Evolutionary conservation across 2,113 vertebrate genomes (phyloP), one percentile per base, ranked within the genome.

Genomic region (Charadrius vociferus): DNA sequence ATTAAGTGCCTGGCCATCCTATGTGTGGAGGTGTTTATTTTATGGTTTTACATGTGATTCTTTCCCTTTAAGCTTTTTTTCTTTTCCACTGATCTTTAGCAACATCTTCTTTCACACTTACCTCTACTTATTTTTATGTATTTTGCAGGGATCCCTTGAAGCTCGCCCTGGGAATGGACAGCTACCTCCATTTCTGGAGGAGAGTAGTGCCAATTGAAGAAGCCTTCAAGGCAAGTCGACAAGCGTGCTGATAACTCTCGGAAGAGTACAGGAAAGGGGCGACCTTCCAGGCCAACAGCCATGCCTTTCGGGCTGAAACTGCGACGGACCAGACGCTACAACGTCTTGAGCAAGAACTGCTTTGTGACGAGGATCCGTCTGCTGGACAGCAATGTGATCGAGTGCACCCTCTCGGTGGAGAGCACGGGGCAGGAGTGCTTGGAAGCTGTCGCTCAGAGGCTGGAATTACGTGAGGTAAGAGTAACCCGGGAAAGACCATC

Each of bases 271-370:
- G 90, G 86, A 86, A 92, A 85, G 85, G 85, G 96, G 85, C 56
- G 10, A 82, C 87, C 56, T 93, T 68, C 61, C 53, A 10, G 84
- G 83, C 90, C 86, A 16, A 7, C 94, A 98, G 97, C 97, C 98
- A 99, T 99, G 99, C 99, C 99, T 93, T 99, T 99, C 88, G 98
- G 99, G 88, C 98, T 99, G 95, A 99, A 99, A 92, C 98, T 99
- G 81, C 98, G 99, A 84, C 99, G 99, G 88, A 99, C 99, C 13
- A 97, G 99, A 94, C 99, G 99, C 97, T 99, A 99, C 98, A 99
- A 99, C 0, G 99, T 99, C 95, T 94, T 99, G 93, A 99, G 99
- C 98, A 99, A 99, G 98, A 99, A 99, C 98, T 99, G 99, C 97
- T 99, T 99, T 52, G 99, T 99, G 97, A 99, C 99, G 1, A 98